A percentile compares a stretch with the other conserved stretches of the same genome.
Conservation (phyloP, 2,113 vertebrate species). For the Mobula hypostoma region DNA sequence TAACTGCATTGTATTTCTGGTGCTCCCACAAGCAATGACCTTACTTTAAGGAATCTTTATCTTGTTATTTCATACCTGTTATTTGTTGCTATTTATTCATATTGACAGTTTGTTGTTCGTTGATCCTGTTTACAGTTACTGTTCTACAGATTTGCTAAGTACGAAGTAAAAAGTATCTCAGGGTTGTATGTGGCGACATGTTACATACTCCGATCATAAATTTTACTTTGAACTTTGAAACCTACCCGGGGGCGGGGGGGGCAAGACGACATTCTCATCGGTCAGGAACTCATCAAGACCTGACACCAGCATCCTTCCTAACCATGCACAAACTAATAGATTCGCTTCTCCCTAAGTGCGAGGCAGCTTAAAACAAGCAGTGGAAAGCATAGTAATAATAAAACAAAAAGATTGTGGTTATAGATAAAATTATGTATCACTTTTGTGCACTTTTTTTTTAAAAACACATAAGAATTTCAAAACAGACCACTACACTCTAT, state of each 20-base stretch:
- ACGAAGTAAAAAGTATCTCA: too few relatives aligned
- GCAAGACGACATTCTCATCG: constrained; percentile 43
- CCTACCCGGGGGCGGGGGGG: background rate
- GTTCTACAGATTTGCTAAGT: too few relatives aligned
- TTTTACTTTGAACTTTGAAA: background rate
- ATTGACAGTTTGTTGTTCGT: too few relatives aligned
- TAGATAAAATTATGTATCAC: background rate
- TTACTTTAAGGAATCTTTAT: too few relatives aligned
- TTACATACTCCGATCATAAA: background rate
- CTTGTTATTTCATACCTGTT: too few relatives aligned
- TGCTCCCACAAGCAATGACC: too few relatives aligned
- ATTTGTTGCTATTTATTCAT: too few relatives aligned
- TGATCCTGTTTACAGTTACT: too few relatives aligned
- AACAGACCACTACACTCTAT: too few relatives aligned
- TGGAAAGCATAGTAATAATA: background rate
- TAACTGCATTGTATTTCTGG: too few relatives aligned
- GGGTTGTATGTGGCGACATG: too few relatives aligned
- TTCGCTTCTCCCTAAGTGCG: background rate
- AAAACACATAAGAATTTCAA: too few relatives aligned
- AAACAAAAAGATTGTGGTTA: background rate
- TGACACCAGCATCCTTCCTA: constrained; percentile 54
- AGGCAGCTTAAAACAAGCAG: background rate
- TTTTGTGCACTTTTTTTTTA: background rate
- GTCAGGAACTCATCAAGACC: constrained; percentile 39
- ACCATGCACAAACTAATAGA: background rate